phyloP scores from a whole-genome alignment of 2,797 vertebrate genomes.

The Sebastes steindachneri region DNA sequence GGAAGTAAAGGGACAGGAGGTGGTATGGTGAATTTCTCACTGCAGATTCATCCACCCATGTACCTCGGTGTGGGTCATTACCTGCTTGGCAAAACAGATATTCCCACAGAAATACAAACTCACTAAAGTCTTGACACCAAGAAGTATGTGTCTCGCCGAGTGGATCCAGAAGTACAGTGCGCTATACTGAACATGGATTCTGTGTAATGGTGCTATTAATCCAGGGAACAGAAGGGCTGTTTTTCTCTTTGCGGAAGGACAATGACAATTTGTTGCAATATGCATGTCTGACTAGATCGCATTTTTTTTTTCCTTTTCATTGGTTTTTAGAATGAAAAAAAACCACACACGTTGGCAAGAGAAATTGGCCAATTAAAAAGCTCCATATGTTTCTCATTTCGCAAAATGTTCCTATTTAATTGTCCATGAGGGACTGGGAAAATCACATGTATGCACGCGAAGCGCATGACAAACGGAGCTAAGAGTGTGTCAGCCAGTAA shows the following conservation, averaged over 20 bases:
- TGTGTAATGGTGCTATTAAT: slow-evolving; percentile 84
- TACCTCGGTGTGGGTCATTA: slow-evolving; percentile 48
- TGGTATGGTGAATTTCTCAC: slow-evolving; percentile 27
- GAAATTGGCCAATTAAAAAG: slow-evolving; percentile 86
- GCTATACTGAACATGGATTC: slow-evolving; percentile 75
- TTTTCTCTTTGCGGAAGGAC: slow-evolving; percentile 76
- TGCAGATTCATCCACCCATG: slow-evolving; percentile 38
- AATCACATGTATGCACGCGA: slow-evolving; percentile 54
- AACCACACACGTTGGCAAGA: slow-evolving; percentile 79
- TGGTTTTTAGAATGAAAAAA: slow-evolving; percentile 72
- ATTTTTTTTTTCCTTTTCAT: slow-evolving; percentile 54
- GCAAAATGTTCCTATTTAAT: slow-evolving; percentile 82
- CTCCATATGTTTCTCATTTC: slow-evolving; percentile 86
- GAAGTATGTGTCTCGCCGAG: slow-evolving; percentile 49
- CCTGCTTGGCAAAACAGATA: slow-evolving; percentile 59
- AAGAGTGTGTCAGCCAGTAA: background rate
- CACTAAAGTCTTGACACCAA: slow-evolving; percentile 23
- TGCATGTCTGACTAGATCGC: slow-evolving; percentile 66
- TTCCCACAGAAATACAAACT: slow-evolving; percentile 58
- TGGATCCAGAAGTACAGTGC: slow-evolving; percentile 55
- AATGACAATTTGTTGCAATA: slow-evolving; percentile 72
- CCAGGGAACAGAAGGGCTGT: slow-evolving; percentile 81
- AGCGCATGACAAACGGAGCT: slow-evolving; percentile 42
- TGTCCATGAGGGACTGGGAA: slow-evolving; percentile 75
- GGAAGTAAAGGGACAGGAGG: slow-evolving; percentile 35